Conservation (phyloP, 2,113 vertebrate species). For the Paraplagusia blochii region DNA sequence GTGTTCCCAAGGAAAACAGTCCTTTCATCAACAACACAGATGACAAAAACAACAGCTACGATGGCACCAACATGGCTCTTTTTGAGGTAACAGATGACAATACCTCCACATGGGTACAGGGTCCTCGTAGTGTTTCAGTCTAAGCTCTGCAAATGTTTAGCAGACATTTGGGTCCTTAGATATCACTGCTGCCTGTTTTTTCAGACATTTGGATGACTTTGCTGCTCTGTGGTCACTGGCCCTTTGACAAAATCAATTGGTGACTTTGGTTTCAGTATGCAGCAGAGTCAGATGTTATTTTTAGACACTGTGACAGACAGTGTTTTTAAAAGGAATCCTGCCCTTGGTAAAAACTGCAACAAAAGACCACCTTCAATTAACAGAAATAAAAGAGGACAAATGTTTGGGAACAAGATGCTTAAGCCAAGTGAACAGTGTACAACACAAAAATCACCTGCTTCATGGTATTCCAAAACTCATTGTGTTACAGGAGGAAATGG, state of each 20-base stretch:
- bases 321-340: no score
- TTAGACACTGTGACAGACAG: no score
- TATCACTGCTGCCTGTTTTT: conserved; percentile 30
- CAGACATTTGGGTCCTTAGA: not conserved
- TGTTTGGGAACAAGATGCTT: not conserved
- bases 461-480: not conserved
- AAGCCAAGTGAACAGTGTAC: not conserved
- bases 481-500: conserved; percentile 91
- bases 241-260: conserved; percentile 29
- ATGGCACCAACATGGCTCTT: conserved; percentile 96
- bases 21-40: conserved; percentile 85
- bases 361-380: no score
- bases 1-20: conserved; percentile 82
- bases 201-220: conserved; percentile 35
- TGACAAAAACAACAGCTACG: conserved; percentile 79
- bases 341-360: no score
- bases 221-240: conserved; percentile 31
- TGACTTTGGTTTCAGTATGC: conserved; percentile 24
- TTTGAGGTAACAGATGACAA: conserved; percentile 82
- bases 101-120: no score
- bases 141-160: no score
- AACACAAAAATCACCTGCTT: not conserved
- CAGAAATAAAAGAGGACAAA: no score
- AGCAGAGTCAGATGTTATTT: not conserved
- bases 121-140: no score